Conservation (phyloP, 1,140 invertebrate species). For the Aplysia californica region DNA sequence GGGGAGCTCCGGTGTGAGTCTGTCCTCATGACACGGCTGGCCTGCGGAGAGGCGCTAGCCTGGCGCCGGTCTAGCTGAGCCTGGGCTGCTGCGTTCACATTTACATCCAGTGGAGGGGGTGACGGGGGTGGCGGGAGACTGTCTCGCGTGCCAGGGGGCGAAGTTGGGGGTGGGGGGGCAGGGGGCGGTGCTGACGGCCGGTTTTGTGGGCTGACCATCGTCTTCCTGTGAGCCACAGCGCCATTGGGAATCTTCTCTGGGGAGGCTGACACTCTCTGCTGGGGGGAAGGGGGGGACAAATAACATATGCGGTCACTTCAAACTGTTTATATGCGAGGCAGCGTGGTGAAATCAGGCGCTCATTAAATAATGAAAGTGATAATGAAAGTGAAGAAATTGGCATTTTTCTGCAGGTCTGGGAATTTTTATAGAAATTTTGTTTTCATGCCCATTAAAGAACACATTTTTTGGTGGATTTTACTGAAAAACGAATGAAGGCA, state of each 20-base stretch:
- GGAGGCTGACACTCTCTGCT: not conserved
- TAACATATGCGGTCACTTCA: no score
- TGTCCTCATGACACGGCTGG: not conserved
- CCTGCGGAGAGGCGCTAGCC: not conserved
- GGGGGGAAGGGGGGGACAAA: no score
- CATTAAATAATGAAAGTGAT: no score
- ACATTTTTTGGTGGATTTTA: no score
- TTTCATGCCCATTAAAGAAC: no score
- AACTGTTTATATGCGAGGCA: no score
- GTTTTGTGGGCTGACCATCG: constrained; percentile 37
- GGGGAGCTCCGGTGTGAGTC: not conserved
- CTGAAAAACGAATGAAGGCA: no score
- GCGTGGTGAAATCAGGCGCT: no score
- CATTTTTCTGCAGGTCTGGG: no score
- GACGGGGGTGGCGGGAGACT: constrained; percentile 89
- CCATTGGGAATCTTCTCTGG: not conserved
- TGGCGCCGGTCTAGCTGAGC: constrained; percentile 23
- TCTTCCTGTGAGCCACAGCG: not conserved
- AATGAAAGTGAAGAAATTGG: no score
- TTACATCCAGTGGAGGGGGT: constrained; percentile 72
- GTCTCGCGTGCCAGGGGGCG: constrained; percentile 78
- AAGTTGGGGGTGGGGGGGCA: constrained; percentile 73
- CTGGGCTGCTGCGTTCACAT: no score
- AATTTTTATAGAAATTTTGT: no score
- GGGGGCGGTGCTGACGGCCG: constrained; percentile 65